A percentile compares a stretch with the other conserved stretches of the same genome.
phyloP scores from a whole-genome alignment of 2,797 vertebrate genomes.

The Mallotus villosus region DNA sequence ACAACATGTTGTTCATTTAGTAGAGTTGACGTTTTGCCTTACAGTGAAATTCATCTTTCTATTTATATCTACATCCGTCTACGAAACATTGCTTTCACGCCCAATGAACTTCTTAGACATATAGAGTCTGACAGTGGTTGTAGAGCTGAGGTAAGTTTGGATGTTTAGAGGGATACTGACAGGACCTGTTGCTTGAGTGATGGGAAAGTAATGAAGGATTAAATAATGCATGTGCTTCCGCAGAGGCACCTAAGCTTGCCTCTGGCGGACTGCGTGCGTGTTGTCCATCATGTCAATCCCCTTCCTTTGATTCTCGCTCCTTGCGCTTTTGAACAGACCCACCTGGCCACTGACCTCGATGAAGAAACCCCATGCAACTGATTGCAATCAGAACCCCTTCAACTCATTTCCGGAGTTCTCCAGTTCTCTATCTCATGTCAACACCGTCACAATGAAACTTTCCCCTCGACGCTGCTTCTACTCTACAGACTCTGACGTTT shows the following conservation, averaged over 20 bases:
- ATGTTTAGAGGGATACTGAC: background rate
- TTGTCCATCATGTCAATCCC: conserved; percentile 45
- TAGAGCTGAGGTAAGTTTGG: background rate
- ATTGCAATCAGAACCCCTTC: conserved; percentile 81
- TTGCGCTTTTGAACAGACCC: conserved; percentile 46
- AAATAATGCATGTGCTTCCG: conserved; percentile 53
- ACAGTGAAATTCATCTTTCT: conserved; percentile 19
- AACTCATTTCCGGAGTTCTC: conserved; percentile 85
- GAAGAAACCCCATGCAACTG: conserved; percentile 71
- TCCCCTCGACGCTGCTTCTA: conserved; percentile 33
- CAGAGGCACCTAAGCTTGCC: background rate
- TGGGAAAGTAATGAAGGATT: conserved; percentile 42
- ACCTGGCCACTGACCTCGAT: conserved; percentile 59
- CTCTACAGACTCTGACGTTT: conserved; percentile 48
- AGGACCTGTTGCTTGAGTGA: conserved; percentile 37
- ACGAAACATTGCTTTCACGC: conserved; percentile 14
- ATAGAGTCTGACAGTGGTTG: background rate
- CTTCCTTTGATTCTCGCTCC: conserved; percentile 53
- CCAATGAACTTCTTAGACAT: background rate
- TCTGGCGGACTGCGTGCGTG: conserved; percentile 1
- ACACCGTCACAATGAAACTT: conserved; percentile 86
- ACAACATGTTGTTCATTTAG: conserved; percentile 32
- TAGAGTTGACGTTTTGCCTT: conserved; percentile 50
- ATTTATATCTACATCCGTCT: conserved; percentile 38
- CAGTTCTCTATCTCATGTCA: conserved; percentile 85